A percentile compares a stretch with the other conserved stretches of the same genome.
Evolutionary conservation across 2,888 invertebrate species (phyloP).

Genomic region (Pyrochroa serraticornis): DNA sequence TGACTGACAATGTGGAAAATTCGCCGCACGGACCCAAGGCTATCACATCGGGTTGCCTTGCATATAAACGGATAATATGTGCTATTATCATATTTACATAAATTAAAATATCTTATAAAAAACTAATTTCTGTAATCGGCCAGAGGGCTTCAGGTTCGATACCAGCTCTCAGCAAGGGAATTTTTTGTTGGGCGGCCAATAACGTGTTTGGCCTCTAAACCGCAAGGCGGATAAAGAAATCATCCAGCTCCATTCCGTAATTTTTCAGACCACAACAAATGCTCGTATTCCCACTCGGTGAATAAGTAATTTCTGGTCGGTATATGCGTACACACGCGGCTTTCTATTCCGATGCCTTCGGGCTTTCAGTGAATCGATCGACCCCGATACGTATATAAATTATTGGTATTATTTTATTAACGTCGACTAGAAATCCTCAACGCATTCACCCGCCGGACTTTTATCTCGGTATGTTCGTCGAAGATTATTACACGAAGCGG

Average conservation of each 20-base stretch:
- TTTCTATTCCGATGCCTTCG: constrained; percentile 7
- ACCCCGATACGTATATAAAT: too few relatives aligned
- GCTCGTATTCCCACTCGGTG: constrained; percentile 14
- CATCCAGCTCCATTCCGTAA: constrained; percentile 8
- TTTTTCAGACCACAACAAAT: constrained; percentile 19
- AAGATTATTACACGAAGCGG: constrained; percentile 22
- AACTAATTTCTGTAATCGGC: constrained; percentile 45
- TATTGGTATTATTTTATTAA: too few relatives aligned
- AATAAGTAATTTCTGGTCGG: constrained; percentile 1
- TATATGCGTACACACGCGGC: background rate
- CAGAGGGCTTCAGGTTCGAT: constrained; percentile 9
- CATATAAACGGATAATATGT: constrained; percentile 50
- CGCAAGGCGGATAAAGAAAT: constrained; percentile 20
- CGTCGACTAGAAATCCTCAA: too few relatives aligned
- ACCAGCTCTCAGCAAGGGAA: background rate
- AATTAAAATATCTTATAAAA: constrained; percentile 56
- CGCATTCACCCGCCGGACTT: too few relatives aligned
- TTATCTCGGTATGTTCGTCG: constrained; percentile 14
- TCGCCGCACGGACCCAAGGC: constrained; percentile 49
- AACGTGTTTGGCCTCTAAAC: constrained; percentile 14
- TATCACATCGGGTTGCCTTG: constrained; percentile 41
- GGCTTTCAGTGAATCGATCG: background rate
- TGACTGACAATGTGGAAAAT: constrained; percentile 51
- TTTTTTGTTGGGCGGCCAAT: too few relatives aligned
- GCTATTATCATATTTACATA: constrained; percentile 58